Base-by-base conservation (phyloP, 2,797 vertebrate genomes). In the Ptychadena robeensis region DNA sequence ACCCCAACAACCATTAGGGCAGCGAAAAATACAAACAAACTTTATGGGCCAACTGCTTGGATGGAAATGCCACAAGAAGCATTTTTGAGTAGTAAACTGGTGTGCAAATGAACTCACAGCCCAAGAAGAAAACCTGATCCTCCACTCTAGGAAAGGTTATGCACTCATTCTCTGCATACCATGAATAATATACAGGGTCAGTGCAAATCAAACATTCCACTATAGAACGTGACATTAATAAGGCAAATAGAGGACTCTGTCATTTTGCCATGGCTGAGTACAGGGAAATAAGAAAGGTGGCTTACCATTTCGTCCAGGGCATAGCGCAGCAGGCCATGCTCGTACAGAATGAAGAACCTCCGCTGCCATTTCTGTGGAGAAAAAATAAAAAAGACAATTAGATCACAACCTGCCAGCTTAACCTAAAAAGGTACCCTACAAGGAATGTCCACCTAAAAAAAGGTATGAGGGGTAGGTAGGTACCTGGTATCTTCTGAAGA, bases 251-350 rank as follows among this genome's bases (percentile, higher is more conserved):
- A 53, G 7, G 1, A 53, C 18, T 6, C 18, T 22, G n/a, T n/a
- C n/a, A n/a, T n/a, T n/a, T n/a, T n/a, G n/a, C n/a, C n/a, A n/a
- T n/a, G n/a, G n/a, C n/a, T n/a, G n/a, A n/a, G 22, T 2, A 48
- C 15, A 3, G 48, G 15, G 14, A 15, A 8, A 53, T 30, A 22
- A 10, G 38, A 0, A 2, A 22, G 9, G 68, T 61, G 66, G 94
- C 97, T 96, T 86, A 99, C 97, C 96, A 98, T 97, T 90, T 98
- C 98, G 65, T 99, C 98, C 91, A 99, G 91, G 82, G 97, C 98
- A 0, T 98, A 99, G 81, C 97, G 96, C 86, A 99, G 92, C 57
- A 98, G 90, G 85, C 97, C 98, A 0, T 99, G 97, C 87, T 99
- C 97, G 63, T 99, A 99, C 22, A 99, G 96, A 87, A 99, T 95